Conservation (phyloP, 2,888 invertebrate genomes). For the Eupelmus urozonus region DNA sequence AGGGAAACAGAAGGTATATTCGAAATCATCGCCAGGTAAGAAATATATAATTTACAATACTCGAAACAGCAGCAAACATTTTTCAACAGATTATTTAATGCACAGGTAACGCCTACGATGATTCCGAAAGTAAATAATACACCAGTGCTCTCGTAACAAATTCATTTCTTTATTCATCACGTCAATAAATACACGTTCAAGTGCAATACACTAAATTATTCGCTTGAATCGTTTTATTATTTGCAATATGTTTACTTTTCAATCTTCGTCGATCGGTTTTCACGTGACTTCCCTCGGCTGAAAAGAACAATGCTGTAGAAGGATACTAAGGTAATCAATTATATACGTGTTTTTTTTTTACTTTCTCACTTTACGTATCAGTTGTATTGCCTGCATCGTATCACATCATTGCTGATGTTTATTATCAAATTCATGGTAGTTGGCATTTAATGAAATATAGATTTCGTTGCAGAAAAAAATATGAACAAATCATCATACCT, state of each 20-base stretch:
- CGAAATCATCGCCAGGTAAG: too few relatives aligned
- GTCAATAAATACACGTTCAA: conserved; percentile 64
- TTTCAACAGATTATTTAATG: too few relatives aligned
- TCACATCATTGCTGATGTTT: conserved; percentile 11
- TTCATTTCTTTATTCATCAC: conserved; percentile 64
- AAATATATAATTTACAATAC: too few relatives aligned
- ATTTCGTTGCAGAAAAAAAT: conserved; percentile 50
- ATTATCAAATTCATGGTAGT: background rate
- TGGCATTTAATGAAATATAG: conserved; percentile 2
- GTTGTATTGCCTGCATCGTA: too few relatives aligned
- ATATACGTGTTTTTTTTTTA: conserved; percentile 25
- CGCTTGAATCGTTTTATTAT: conserved; percentile 46
- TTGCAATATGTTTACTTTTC: conserved; percentile 40
- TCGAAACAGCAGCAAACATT: too few relatives aligned
- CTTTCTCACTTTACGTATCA: conserved; percentile 56
- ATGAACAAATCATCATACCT: conserved; percentile 57
- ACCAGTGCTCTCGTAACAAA: conserved; percentile 62
- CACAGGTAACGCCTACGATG: too few relatives aligned
- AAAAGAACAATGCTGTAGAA: conserved; percentile 75
- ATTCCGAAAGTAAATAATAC: conserved; percentile 33
- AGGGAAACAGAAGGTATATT: too few relatives aligned
- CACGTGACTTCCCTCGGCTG: conserved; percentile 68
- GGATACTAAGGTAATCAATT: conserved; percentile 63
- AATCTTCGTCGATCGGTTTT: conserved; percentile 54
- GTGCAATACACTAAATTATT: conserved; percentile 60